Conservation (phyloP, 2,113 vertebrate genomes). For the Lethenteron camtschaticum region DNA sequence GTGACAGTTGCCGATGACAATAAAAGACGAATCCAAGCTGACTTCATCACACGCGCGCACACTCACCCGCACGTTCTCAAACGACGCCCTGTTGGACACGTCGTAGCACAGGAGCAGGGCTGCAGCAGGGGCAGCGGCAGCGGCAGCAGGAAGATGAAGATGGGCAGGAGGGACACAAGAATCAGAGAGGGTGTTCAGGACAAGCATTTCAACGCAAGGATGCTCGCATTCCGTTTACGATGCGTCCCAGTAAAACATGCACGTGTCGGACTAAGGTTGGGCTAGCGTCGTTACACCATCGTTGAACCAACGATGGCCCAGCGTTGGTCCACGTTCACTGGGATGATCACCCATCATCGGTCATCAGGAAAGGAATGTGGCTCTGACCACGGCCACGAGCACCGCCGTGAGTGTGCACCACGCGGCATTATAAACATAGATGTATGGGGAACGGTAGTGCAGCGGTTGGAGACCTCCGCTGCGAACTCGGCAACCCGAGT, state of each 20-base stretch:
- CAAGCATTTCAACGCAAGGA: neutral
- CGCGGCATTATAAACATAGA: too few species aligned
- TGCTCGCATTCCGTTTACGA: neutral
- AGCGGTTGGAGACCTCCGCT: too few species aligned
- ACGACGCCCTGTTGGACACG: constrained; percentile 66
- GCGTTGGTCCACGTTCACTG: too few species aligned
- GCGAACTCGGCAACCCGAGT: too few species aligned
- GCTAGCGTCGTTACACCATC: neutral
- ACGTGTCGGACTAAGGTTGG: too few species aligned
- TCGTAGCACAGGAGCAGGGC: constrained; percentile 71
- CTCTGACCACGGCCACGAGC: neutral
- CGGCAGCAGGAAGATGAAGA: neutral
- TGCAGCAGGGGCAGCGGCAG: constrained; percentile 14
- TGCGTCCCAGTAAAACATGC: neutral
- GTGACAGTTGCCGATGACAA: rapidly evolving
- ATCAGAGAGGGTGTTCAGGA: neutral
- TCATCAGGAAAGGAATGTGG: neutral
- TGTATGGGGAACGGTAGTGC: too few species aligned
- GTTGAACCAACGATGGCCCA: neutral
- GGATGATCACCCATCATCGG: too few species aligned
- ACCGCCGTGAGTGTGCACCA: too few species aligned
- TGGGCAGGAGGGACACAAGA: neutral
- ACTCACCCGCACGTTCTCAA: constrained; percentile 68
- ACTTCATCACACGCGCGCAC: neutral
- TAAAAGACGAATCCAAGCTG: too few species aligned